Base-by-base conservation (phyloP, 2,888 invertebrate genomes). In the Nudaria mundana region DNA sequence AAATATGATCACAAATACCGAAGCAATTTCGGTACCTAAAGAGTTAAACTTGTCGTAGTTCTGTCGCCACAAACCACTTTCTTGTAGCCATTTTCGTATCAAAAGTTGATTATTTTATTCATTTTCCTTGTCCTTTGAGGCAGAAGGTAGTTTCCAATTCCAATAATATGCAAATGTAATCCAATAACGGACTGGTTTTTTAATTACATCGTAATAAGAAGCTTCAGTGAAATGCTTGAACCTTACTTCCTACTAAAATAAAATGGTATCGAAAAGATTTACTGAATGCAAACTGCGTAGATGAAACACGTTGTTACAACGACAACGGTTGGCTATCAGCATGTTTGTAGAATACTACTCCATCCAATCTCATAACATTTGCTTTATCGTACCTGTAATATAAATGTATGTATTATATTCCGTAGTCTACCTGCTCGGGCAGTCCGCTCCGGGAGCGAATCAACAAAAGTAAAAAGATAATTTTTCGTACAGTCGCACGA, bases 381-480 rank as follows among this genome's bases (percentile, higher is more conserved):
- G n/a, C n/a, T n/a, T n/a, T n/a, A n/a, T n/a, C n/a, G n/a, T 49
- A 58, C 35, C 46, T 70, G 62, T 59, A 64, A 58, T 47, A 64
- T 61, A 62, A 72, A 63, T 66, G 68, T 2, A 7, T 70, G 64
- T 76, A 78, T 79, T 78, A 76, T 80, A 76, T 73, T 70, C 72
- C 71, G 71, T 70, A 68, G 69, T 69, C 75, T 85, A 85, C 84
- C 85, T 85, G 85, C 76, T 72, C 76, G 66, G 64, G 58, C 66
- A 67, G 77, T 65, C 66, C 72, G 71, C 70, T 59, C 55, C 65
- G 73, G 71, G 72, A 72, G 71, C 77, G 70, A 76, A 73, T 76
- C 77, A 61, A 78, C 81, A 83, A 83, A 83, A 77, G 74, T 71
- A 81, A 84, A 86, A 82, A 83, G 81, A 81, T 79, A 82, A 81